A percentile compares a stretch with the other conserved stretches of the same genome.
Conservation (phyloP, 2,888 invertebrate genomes). For the Sesia bembeciformis region DNA sequence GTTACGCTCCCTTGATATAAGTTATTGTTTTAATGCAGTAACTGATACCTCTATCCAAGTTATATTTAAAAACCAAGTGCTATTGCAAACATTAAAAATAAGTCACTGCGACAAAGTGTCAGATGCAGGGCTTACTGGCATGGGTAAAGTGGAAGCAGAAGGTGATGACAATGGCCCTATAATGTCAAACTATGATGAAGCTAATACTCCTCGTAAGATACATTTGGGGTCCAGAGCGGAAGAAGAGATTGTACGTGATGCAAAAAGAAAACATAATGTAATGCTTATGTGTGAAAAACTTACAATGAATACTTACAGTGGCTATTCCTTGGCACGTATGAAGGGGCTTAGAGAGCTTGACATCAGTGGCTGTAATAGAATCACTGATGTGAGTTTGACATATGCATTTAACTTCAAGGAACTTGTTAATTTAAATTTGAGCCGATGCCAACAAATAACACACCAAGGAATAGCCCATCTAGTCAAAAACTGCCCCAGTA, state of each 20-base stretch:
- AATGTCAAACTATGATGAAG: conserved; percentile 39
- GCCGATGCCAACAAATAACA: conserved; percentile 81
- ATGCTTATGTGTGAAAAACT: conserved; percentile 76
- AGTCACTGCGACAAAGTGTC: conserved; percentile 80
- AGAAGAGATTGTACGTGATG: conserved; percentile 80
- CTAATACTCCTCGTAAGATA: conserved; percentile 47
- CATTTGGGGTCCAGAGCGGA: conserved; percentile 79
- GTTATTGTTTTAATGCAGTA: conserved; percentile 81
- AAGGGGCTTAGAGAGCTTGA: conserved; percentile 75
- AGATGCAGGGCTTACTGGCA: conserved; percentile 81
- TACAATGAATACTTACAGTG: conserved; percentile 46
- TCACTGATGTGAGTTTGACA: conserved; percentile 81
- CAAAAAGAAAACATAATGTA: conserved; percentile 77
- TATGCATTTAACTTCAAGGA: conserved; percentile 80
- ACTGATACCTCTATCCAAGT: conserved; percentile 80
- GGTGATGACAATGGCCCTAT: conserved; percentile 39
- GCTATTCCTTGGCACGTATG: conserved; percentile 71
- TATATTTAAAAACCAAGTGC: conserved; percentile 77
- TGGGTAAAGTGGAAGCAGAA: conserved; percentile 62
- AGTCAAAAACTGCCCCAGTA: conserved; percentile 78
- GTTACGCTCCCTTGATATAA: conserved; percentile 76
- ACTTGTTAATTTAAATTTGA: conserved; percentile 75
- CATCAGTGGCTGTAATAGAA: conserved; percentile 79
- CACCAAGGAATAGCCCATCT: conserved; percentile 77
- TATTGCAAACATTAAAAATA: conserved; percentile 75